Conservation (phyloP, 2,113 vertebrate genomes). For the Eclectus roratus region DNA sequence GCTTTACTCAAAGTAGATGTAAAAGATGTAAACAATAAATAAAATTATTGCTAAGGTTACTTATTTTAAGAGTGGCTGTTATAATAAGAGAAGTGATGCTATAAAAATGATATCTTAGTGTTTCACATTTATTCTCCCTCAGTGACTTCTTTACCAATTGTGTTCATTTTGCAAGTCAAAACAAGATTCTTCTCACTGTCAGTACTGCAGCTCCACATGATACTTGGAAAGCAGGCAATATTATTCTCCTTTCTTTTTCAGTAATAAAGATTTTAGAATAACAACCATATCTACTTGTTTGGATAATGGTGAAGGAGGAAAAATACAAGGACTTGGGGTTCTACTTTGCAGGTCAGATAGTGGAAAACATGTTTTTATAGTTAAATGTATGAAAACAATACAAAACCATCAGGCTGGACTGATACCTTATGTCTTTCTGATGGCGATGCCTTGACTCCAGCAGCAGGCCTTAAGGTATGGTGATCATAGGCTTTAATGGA, state of each 20-base stretch:
- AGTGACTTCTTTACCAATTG: constrained; percentile 37
- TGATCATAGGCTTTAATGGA: background rate
- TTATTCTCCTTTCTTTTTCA: background rate
- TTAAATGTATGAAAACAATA: background rate
- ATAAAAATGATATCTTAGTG: constrained; percentile 26
- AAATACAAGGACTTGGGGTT: background rate
- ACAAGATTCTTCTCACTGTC: constrained; percentile 3
- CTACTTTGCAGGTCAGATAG: background rate
- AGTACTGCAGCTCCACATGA: background rate
- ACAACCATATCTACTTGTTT: background rate
- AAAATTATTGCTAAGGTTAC: constrained; percentile 14
- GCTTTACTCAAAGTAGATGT: background rate
- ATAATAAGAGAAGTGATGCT: constrained; percentile 17
- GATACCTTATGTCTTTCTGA: background rate
- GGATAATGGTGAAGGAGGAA: background rate
- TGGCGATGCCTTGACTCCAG: background rate
- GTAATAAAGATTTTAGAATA: background rate
- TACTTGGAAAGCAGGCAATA: constrained; percentile 10
- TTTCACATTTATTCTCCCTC: constrained; percentile 44
- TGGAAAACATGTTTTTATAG: background rate
- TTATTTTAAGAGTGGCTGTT: background rate
- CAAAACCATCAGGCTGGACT: background rate
- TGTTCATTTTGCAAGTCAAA: constrained; percentile 52
- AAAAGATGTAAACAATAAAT: constrained; percentile 27
- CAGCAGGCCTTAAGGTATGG: background rate